These are phyloP conservation scores for Rhabdophis nuchalis DNA, from an alignment of 2,797 vertebrate genomes.

Conservation along the genomic window DNA sequence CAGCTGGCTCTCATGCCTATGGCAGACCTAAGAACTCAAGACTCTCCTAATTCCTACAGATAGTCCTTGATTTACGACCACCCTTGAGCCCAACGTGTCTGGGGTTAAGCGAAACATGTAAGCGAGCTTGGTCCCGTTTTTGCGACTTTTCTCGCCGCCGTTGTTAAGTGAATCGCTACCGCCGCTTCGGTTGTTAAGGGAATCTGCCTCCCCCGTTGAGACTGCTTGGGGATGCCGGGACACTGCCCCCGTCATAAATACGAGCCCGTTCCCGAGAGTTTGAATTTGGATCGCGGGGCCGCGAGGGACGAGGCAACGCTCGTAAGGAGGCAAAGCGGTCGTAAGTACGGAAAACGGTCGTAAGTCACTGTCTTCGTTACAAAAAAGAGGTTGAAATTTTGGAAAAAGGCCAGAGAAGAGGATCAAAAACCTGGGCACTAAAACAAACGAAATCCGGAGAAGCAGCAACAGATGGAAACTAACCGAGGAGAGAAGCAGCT, in stretches of 20 bases:
- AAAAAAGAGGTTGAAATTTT: too few species aligned
- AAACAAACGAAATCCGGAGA: too few species aligned
- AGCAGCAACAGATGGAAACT: too few species aligned
- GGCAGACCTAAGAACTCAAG: background rate
- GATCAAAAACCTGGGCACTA: too few species aligned
- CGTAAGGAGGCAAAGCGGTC: background rate
- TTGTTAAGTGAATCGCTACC: background rate
- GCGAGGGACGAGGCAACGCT: too few species aligned
- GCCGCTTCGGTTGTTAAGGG: background rate
- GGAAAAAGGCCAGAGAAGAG: too few species aligned
- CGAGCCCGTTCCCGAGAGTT: rapidly evolving
- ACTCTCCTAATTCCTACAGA: too few species aligned
- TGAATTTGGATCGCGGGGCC: background rate
- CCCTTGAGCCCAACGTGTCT: background rate
- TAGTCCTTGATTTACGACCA: background rate
- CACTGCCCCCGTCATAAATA: background rate
- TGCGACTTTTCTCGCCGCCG: too few species aligned
- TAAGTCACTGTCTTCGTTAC: background rate
- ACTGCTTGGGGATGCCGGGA: too few species aligned
- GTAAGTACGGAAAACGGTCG: background rate
- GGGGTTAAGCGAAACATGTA: background rate
- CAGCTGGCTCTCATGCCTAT: background rate
- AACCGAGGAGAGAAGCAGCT: too few species aligned
- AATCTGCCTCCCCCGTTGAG: background rate
- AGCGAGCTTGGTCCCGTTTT: background rate